Percentiles rank a stretch among this genome's conserved stretches.
phyloP scores from a whole-genome alignment of 2,797 vertebrate species.

The Taenioides sp. region DNA sequence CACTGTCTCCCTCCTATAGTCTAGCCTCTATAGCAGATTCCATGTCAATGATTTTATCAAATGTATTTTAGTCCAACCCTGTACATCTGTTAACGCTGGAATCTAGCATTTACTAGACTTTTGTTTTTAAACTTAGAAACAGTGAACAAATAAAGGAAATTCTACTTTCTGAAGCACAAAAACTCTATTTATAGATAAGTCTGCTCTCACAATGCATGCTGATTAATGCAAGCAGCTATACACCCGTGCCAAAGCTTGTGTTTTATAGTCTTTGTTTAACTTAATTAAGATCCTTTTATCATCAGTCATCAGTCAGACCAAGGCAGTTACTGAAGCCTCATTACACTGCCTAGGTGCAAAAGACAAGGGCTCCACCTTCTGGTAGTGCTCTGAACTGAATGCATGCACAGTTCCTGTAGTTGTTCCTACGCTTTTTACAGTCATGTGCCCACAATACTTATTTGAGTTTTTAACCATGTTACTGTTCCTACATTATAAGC shows the following conservation, averaged over 20 bases:
- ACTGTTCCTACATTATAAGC: no score
- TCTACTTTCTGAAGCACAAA: conserved; percentile 33
- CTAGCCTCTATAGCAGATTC: neutral
- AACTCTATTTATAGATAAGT: conserved; percentile 61
- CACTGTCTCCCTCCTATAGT: neutral
- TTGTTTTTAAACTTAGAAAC: conserved; percentile 55
- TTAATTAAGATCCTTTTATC: neutral
- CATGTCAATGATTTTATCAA: neutral
- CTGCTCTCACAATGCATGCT: conserved; percentile 49
- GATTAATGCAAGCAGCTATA: conserved; percentile 30
- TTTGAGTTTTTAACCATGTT: no score
- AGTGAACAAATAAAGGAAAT: conserved; percentile 70
- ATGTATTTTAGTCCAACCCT: conserved; percentile 10
- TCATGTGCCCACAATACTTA: no score
- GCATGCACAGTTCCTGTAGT: neutral
- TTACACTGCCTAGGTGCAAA: neutral
- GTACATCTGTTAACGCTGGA: conserved; percentile 26
- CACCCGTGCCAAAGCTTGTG: conserved; percentile 42
- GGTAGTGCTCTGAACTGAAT: neutral
- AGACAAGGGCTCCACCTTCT: conserved; percentile 12
- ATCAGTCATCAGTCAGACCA: neutral
- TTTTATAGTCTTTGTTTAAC: neutral
- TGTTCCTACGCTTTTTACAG: no score
- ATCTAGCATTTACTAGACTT: conserved; percentile 20
- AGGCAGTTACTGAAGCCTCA: neutral